phyloP scores from a whole-genome alignment of 2,113 vertebrate species.

The Mastomys coucha region DNA sequence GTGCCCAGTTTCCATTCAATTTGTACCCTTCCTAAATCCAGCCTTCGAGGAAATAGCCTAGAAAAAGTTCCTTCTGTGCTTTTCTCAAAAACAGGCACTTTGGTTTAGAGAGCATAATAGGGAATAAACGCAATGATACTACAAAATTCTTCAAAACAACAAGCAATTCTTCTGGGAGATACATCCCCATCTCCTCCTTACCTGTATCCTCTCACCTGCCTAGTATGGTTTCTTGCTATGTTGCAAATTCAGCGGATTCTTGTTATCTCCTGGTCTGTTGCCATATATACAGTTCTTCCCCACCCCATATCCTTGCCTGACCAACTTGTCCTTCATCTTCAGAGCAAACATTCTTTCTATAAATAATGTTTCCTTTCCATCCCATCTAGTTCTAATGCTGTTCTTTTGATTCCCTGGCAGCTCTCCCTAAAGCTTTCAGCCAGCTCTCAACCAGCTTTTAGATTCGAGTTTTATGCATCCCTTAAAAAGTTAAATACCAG shows the following conservation, averaged over 20 bases:
- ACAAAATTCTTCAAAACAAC: neutral
- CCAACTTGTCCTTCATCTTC: neutral
- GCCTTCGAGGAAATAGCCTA: neutral
- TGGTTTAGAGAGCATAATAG: too few relatives aligned
- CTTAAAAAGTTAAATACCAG: neutral
- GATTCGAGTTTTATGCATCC: neutral
- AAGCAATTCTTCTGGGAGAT: neutral
- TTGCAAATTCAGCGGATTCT: too few relatives aligned
- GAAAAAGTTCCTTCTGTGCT: neutral
- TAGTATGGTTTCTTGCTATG: neutral
- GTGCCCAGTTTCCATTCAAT: neutral
- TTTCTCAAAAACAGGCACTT: neutral
- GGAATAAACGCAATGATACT: neutral
- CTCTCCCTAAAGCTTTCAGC: too few relatives aligned
- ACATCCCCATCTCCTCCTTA: too few relatives aligned
- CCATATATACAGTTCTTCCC: too few relatives aligned
- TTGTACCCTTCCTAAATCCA: neutral
- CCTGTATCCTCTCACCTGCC: too few relatives aligned
- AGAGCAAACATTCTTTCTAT: neutral
- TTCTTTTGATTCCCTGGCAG: neutral
- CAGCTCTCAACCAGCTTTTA: neutral
- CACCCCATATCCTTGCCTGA: neutral
- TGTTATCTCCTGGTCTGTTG: neutral
- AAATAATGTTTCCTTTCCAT: fast-evolving
- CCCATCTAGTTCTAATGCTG: fast-evolving